These are phyloP conservation scores for Geopemphigus sp. DNA, from an alignment of 1,140 invertebrate genomes.

Conservation along the genomic window DNA sequence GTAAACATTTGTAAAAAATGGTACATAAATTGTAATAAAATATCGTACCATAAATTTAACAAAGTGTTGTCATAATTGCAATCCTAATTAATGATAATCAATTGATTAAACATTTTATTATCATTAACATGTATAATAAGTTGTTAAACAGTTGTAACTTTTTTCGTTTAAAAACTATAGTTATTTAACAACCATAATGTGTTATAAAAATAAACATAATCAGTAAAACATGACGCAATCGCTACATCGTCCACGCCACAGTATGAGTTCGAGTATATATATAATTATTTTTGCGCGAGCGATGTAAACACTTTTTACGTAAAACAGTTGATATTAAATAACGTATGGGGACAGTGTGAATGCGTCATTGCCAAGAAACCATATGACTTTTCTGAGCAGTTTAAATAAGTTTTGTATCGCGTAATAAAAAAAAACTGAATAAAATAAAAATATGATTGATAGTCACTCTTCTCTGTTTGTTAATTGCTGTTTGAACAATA, in stretches of 20 bases:
- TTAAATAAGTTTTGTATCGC: background rate
- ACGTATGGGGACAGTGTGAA: background rate
- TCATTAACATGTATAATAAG: no score
- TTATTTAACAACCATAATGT: no score
- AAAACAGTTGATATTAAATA: background rate
- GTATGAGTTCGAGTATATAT: background rate
- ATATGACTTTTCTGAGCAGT: constrained; percentile 3
- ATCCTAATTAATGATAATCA: no score
- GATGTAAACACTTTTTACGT: background rate
- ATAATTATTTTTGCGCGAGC: background rate
- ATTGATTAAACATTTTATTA: no score
- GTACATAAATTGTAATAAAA: no score
- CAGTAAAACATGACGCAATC: no score
- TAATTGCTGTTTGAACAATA: constrained; percentile 31
- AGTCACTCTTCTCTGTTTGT: background rate
- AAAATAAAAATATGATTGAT: constrained; percentile 17
- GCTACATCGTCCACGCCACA: background rate
- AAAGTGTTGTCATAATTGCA: no score
- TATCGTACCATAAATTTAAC: no score
- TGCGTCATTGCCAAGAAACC: background rate
- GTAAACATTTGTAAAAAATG: no score
- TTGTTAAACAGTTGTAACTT: no score
- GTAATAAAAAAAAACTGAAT: background rate
- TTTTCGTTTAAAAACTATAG: no score
- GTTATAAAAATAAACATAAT: no score